Evolutionary conservation across 2,797 vertebrate species (phyloP).

Genomic region (Acipenser oxyrinchus): DNA sequence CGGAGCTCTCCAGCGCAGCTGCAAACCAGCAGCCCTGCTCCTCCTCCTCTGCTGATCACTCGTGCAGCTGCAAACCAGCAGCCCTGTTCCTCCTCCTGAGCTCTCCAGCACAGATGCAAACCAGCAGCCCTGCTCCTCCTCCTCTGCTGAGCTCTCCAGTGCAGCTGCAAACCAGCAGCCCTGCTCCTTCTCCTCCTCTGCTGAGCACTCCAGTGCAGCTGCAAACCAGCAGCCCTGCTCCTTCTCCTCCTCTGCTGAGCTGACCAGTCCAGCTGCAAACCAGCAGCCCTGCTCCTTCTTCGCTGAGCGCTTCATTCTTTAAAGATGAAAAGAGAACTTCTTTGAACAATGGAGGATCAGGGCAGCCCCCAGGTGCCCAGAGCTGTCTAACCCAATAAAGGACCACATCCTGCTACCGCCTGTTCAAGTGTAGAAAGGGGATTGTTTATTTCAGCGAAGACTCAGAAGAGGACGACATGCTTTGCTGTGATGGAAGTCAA

Average conservation of each 20-base stretch:
- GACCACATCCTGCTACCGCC: conserved; percentile 45
- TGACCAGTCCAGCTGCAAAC: too few relatives aligned
- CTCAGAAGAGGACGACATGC: not conserved
- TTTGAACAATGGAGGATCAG: conserved; percentile 60
- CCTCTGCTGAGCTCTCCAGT: conserved; percentile 7
- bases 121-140: conserved; percentile 32
- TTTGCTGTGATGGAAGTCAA: too few relatives aligned
- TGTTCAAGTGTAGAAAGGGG: conserved; percentile 40
- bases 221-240: too few relatives aligned
- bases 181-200: not conserved
- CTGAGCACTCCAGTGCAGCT: too few relatives aligned
- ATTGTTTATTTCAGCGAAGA: conserved; percentile 24
- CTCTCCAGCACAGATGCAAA: conserved; percentile 37
- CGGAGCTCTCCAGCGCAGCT: too few relatives aligned
- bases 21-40: conserved; percentile 2
- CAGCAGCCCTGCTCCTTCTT: conserved; percentile 18
- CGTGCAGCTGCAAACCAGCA: too few relatives aligned
- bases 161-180: conserved; percentile 15
- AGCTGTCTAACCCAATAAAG: conserved; percentile 79
- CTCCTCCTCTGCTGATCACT: too few relatives aligned
- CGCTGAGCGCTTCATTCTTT: conserved; percentile 56
- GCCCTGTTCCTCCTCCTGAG: conserved; percentile 40
- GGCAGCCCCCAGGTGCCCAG: conserved; percentile 62
- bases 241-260: too few relatives aligned
- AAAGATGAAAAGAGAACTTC: conserved; percentile 71